These are phyloP conservation scores for Margaritifera margaritifera DNA, from an alignment of 2,888 invertebrate species.

Conservation along the genomic window DNA sequence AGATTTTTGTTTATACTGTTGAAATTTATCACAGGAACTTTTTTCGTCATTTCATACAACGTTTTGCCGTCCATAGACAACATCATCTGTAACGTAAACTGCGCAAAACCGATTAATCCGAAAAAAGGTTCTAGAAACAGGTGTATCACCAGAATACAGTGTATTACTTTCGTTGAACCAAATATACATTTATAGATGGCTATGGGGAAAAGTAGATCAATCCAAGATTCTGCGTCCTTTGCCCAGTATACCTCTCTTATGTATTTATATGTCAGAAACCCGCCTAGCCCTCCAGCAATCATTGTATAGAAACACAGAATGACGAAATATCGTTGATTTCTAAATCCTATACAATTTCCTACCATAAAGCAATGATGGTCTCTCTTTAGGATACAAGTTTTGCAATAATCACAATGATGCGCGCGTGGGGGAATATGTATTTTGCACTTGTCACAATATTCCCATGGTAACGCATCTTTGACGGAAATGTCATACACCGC, in stretches of 20 bases:
- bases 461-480: slow-evolving; percentile 3
- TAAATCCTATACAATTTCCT: slow-evolving; percentile 58
- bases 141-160: slow-evolving; percentile 39
- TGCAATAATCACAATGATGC: slow-evolving; percentile 61
- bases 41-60: slow-evolving; percentile 45
- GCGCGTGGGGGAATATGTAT: slow-evolving; percentile 45
- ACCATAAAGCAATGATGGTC: slow-evolving; percentile 68
- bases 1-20: slow-evolving; percentile 40
- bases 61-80: slow-evolving; percentile 45
- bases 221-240: slow-evolving; percentile 8
- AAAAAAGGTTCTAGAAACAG: slow-evolving; percentile 37
- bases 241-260: slow-evolving; percentile 26
- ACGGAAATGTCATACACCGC: background rate
- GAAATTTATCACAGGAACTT: slow-evolving; percentile 37
- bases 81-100: slow-evolving; percentile 35
- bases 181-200: slow-evolving; percentile 27
- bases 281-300: slow-evolving; percentile 34
- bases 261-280: slow-evolving; percentile 32
- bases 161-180: slow-evolving; percentile 21
- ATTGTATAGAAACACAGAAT: slow-evolving; percentile 43
- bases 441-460: slow-evolving; percentile 49
- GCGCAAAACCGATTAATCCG: slow-evolving; percentile 29
- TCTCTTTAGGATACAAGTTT: slow-evolving; percentile 58
- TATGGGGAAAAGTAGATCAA: slow-evolving; percentile 35
- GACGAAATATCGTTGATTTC: slow-evolving; percentile 59